Evolutionary conservation across 1,140 invertebrate species (phyloP).

Genomic region (Lysiphlebus fabarum): DNA sequence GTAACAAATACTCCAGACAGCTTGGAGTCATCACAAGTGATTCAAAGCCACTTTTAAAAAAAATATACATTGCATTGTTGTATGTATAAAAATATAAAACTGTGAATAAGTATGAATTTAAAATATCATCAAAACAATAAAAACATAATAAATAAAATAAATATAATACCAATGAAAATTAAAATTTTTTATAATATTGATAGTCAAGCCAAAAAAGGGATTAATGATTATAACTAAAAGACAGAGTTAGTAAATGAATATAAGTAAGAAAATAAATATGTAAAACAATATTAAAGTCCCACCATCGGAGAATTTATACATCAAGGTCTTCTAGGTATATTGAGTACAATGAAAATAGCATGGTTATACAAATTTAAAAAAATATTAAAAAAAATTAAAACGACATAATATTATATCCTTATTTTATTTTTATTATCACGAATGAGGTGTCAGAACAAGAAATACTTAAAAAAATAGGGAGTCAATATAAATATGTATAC

Average conservation of each 20-base stretch:
- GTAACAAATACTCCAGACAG: slow-evolving; percentile 40
- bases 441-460: slow-evolving; percentile 13
- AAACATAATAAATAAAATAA: no score
- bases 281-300: not conserved
- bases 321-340: not conserved
- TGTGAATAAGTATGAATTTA: no score
- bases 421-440: slow-evolving; percentile 12
- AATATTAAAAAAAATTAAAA: slow-evolving; percentile 4
- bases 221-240: no score
- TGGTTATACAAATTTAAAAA: slow-evolving; percentile 13
- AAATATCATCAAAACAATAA: no score
- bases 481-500: no score
- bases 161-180: no score
- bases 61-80: not conserved
- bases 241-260: not conserved
- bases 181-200: no score
- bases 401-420: slow-evolving; percentile 9
- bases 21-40: slow-evolving; percentile 45
- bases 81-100: no score
- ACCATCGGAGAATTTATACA: not conserved
- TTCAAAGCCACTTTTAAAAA: slow-evolving; percentile 35
- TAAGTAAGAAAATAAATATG: not conserved
- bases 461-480: not conserved
- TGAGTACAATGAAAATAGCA: slow-evolving; percentile 20
- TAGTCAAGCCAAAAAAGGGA: no score